These are phyloP conservation scores for Myathropa florea DNA, from an alignment of 2,888 invertebrate species.

Conservation along the genomic window DNA sequence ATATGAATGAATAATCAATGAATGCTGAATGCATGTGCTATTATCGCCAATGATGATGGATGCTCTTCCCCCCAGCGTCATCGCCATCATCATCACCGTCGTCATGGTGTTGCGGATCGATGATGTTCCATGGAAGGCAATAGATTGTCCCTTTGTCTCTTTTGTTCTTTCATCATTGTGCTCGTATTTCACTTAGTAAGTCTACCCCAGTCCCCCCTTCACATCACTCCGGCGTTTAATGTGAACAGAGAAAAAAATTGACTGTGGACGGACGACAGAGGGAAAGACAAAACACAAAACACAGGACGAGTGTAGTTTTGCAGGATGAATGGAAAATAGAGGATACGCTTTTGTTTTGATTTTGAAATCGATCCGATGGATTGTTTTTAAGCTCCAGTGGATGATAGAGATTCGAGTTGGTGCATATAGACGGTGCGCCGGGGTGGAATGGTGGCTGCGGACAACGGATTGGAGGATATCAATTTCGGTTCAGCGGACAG, in stretches of 20 bases:
- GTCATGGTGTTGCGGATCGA: neutral
- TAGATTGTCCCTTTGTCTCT: slow-evolving; percentile 29
- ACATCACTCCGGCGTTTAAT: neutral
- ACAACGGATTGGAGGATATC: slow-evolving; percentile 8
- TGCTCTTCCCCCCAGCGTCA: slow-evolving; percentile 8
- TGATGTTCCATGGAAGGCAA: neutral
- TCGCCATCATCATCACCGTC: neutral
- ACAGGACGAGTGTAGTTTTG: slow-evolving; percentile 13
- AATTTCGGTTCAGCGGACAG: neutral
- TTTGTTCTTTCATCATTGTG: slow-evolving; percentile 20
- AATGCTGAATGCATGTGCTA: slow-evolving; percentile 51
- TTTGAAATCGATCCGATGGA: slow-evolving; percentile 40
- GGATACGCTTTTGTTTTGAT: slow-evolving; percentile 46
- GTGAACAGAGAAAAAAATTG: slow-evolving; percentile 2
- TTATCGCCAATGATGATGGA: slow-evolving; percentile 53
- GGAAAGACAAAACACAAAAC: neutral
- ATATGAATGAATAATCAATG: slow-evolving; percentile 57
- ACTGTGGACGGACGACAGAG: neutral
- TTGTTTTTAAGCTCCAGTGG: slow-evolving; percentile 14
- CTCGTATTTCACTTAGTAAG: slow-evolving; percentile 45
- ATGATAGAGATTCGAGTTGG: slow-evolving; percentile 11
- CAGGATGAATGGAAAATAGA: slow-evolving; percentile 35
- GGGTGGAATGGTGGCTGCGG: neutral
- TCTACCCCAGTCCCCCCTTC: neutral
- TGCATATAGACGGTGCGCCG: neutral